These are phyloP conservation scores for Passer domesticus DNA, from an alignment of 2,113 vertebrate genomes.

Conservation along the genomic window DNA sequence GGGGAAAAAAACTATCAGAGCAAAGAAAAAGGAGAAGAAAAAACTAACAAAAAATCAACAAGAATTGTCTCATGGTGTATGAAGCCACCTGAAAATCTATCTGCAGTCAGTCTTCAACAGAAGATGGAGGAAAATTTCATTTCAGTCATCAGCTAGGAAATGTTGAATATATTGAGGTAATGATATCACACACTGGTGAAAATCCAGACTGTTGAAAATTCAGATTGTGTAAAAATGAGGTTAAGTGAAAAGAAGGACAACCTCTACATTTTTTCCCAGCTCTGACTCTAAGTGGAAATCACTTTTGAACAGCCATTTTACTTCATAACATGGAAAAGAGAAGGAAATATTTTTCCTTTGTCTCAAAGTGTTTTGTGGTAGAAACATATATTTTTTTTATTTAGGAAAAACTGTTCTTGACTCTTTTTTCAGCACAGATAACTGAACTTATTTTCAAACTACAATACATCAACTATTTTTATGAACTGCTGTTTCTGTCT, in stretches of 20 bases:
- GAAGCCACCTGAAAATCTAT: background rate
- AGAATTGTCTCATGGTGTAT: background rate
- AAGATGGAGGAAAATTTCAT: background rate
- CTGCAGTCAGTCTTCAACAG: background rate
- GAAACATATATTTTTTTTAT: background rate
- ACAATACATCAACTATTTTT: background rate
- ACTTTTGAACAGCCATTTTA: background rate
- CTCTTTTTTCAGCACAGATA: background rate
- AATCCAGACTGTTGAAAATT: background rate
- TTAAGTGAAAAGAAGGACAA: background rate
- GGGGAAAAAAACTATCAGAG: background rate
- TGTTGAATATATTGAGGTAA: background rate
- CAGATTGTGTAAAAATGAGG: background rate
- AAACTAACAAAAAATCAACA: background rate
- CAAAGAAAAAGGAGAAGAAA: background rate
- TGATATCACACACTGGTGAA: background rate
- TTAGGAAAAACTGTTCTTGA: background rate
- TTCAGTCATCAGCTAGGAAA: background rate
- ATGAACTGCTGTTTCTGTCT: background rate
- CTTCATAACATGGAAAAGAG: background rate
- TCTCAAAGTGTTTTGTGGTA: background rate
- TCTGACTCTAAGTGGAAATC: background rate
- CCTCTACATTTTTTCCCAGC: background rate
- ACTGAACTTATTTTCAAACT: background rate
- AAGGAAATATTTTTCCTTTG: background rate